Evolutionary conservation across 2,888 invertebrate genomes (phyloP).

Genomic region (Calephelis perditalis): DNA sequence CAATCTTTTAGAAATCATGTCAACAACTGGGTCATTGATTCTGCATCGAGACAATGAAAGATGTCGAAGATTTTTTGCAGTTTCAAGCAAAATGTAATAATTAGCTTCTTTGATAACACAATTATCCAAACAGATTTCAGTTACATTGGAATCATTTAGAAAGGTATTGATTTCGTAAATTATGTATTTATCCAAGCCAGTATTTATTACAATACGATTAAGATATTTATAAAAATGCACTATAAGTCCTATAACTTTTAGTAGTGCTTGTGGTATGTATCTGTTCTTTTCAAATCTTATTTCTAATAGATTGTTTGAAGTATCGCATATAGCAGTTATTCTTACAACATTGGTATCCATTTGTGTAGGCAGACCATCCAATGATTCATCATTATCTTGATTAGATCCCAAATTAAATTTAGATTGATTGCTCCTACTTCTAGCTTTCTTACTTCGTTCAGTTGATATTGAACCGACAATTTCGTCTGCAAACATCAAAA

Average conservation of each 20-base stretch:
- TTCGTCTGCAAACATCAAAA: background rate
- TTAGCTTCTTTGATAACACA: conserved; percentile 39
- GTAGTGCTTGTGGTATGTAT: conserved; percentile 38
- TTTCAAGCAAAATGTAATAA: conserved; percentile 42
- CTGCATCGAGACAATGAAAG: conserved; percentile 48
- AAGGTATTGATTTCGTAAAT: conserved; percentile 46
- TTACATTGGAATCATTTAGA: conserved; percentile 40
- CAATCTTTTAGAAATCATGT: conserved; percentile 39
- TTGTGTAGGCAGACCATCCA: background rate
- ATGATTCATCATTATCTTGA: background rate
- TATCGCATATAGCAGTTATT: conserved; percentile 39
- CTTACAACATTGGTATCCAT: conserved; percentile 20
- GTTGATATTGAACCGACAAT: background rate
- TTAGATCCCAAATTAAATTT: background rate
- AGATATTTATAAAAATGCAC: conserved; percentile 39
- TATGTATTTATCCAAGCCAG: conserved; percentile 34
- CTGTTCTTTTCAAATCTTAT: conserved; percentile 42
- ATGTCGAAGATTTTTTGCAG: conserved; percentile 33
- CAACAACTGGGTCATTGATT: conserved; percentile 41
- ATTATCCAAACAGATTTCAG: conserved; percentile 47
- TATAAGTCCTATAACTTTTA: conserved; percentile 43
- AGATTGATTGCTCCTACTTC: background rate
- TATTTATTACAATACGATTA: conserved; percentile 38
- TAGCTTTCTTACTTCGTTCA: conserved; percentile 2
- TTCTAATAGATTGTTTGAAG: conserved; percentile 36